Base-by-base conservation (phyloP, 92 coral and sea anemone species). In the Meandrina meandrites region DNA sequence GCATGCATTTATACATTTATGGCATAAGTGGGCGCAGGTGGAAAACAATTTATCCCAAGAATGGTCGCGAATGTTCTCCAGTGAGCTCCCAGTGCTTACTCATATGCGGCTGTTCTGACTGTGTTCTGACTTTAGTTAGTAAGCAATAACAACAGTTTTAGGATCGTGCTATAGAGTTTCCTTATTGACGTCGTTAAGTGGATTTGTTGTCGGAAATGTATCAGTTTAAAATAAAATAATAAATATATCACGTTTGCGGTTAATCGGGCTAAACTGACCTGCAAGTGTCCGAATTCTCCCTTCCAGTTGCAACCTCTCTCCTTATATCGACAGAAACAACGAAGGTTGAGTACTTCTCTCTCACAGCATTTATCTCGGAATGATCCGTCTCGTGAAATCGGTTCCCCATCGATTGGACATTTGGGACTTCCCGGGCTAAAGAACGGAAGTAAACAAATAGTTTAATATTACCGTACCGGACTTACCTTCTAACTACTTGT, bases 341-440 rank as follows among this genome's bases (percentile, higher is more conserved):
- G 80, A 21, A 90, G 77, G 35, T 70, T 71, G 2, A 82, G 71
- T 13, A 90, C 82, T 82, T 90, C 93, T 62, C 88, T 82, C 75
- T 90, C 88, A 79, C 93, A 87, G 28, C 84, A 87, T 58, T 79
- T 86, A 40, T 82, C 93, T 8, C 64, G 83, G 58, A 90, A 90
- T n/a, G 24, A 83, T 7, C 57, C n/a, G 8, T 72, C 28, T 53
- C 86, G 68, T 47, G 70, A 48, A 24, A 72, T 69, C 70, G 40
- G 36, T 54, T 53, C 79, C 1, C 51, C 80, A 15, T 83, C 86
- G 8, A 83, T 45, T 37, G 86, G 86, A 32, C 86, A 83, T 40
- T 47, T 22, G 8, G 79, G 79, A 54, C 37, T 22, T 2, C 56
- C 79, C 32, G 24, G 51, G 40, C 86, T 83, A 36, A 17, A 15